Conservation (phyloP, 2,797 vertebrate genomes). For the Periparus ater region DNA sequence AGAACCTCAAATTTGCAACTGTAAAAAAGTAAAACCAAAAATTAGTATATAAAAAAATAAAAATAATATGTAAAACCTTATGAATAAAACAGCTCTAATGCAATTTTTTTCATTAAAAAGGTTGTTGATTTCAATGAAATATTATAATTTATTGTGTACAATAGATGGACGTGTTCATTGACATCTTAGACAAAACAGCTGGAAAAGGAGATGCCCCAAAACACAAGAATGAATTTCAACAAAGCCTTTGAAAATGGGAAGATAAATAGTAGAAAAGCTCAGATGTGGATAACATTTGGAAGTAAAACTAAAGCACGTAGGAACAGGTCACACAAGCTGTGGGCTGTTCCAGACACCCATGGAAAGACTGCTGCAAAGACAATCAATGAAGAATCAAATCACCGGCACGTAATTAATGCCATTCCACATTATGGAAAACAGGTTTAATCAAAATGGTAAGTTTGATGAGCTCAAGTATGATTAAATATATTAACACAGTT, state of each 20-base stretch:
- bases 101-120: not conserved
- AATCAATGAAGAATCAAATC: constrained; percentile 45
- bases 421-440: constrained; percentile 60
- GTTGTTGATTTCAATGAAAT: not conserved
- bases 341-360: not conserved
- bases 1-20: not conserved
- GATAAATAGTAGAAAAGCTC: not conserved
- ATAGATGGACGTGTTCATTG: not conserved
- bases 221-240: not conserved
- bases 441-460: constrained; percentile 55
- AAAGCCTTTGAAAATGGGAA: not conserved
- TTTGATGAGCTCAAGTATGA: constrained; percentile 54
- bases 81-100: not conserved
- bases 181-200: not conserved
- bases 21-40: not conserved
- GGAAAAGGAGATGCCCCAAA: not conserved
- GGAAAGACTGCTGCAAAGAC: not conserved
- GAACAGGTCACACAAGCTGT: not conserved
- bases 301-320: not conserved
- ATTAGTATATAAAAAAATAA: not conserved
- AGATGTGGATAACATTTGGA: not conserved
- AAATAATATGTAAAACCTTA: not conserved
- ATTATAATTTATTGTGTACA: not conserved
- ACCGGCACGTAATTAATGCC: constrained; percentile 1
- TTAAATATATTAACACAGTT: constrained; percentile 48